Evolutionary conservation across 2,113 vertebrate species (phyloP).

Genomic region (Connochaetes taurinus): DNA sequence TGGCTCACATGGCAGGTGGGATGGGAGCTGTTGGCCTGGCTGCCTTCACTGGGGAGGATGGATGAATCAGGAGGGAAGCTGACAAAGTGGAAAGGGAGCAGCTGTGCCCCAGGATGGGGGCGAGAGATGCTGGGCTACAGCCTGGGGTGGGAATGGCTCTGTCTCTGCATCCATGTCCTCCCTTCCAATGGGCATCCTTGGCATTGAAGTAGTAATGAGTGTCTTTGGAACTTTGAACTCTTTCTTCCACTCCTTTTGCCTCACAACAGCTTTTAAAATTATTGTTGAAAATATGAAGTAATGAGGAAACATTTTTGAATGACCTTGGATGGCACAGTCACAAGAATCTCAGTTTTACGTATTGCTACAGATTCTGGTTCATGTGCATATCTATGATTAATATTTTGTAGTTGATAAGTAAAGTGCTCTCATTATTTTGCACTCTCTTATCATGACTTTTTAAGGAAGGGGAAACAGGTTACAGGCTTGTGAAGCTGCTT

Average conservation of each 20-base stretch:
- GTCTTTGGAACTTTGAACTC: not conserved
- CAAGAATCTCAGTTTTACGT: not conserved
- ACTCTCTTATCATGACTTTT: not conserved
- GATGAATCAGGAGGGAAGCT: not conserved
- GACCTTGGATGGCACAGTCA: not conserved
- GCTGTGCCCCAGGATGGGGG: not conserved
- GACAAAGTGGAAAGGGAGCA: conserved; percentile 3
- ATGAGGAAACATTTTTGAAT: not conserved
- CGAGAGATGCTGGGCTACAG: not conserved
- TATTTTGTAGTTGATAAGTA: not conserved
- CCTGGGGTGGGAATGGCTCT: not conserved
- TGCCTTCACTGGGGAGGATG: not conserved
- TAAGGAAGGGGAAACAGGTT: not conserved
- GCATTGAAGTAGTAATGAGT: not conserved
- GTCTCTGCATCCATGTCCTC: not conserved
- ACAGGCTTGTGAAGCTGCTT: not conserved
- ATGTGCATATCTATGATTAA: not conserved
- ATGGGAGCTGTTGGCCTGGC: not conserved
- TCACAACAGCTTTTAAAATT: not conserved
- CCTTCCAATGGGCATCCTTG: not conserved
- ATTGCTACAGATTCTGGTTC: not conserved
- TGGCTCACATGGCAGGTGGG: not conserved
- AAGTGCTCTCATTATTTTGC: not conserved
- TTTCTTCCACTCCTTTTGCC: not conserved
- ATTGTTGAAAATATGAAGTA: not conserved